Base-by-base conservation (phyloP, 2,888 invertebrate species). In the Parascotia fuliginaria region DNA sequence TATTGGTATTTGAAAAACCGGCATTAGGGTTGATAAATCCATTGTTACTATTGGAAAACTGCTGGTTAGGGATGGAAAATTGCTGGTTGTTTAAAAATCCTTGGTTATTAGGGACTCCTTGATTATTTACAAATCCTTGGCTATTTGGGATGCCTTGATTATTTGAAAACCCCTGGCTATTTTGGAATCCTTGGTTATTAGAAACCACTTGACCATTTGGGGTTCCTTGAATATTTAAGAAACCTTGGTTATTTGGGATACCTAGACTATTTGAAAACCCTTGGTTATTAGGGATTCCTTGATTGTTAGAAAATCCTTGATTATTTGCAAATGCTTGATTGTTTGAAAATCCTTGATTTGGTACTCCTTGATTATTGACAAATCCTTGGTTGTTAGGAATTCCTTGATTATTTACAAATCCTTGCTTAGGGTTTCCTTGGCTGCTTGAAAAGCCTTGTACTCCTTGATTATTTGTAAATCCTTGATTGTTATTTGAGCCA, bases 251-350 rank as follows among this genome's bases (percentile, higher is more conserved):
- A 15, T 3, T 19, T 19, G 19, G 19, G 19, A 19, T 5, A 3
- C 3, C 19, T 19, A 3, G 19, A 19, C 6, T 16, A 19, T 36
- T n/a, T 1, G 42, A 2, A 16, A 32, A 32, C 37, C 12, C 37
- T 15, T 42, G 36, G 32, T 24, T 38, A 31, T 36, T n/a, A 1
- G 42, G 3, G 12, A 32, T 31, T 37, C 15, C 37, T 15, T 42
- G 36, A 31, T 34, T 37, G 6, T 14, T 32, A 7, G 42, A 6
- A 39, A 34, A 14, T 19, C 27, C 32, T 9, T 29, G 11, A 12
- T 24, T 34, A 2, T 9, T 36, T 34, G 39, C 3, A 22, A 39
- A 24, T 29, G 15, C 43, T 37, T 41, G 41, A 13, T 39, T 7
- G 9, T 9, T 36, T 29, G 39, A 2, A 22, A 39, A 24, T 22